Base-by-base conservation (phyloP, 2,888 invertebrate species). In the Laothoe populi region DNA sequence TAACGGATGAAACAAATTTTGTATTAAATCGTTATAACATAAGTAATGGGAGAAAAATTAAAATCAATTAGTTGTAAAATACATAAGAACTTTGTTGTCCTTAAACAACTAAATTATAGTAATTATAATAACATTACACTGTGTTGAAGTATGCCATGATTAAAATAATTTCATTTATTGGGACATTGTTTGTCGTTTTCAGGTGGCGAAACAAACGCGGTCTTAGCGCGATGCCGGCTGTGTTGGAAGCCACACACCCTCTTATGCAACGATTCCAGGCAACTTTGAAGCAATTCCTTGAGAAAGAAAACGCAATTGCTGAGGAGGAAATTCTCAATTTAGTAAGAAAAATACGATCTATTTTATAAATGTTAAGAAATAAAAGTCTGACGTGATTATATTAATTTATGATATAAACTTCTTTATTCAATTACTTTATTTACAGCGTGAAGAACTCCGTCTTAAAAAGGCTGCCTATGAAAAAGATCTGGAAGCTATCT, bases 231-330 rank as follows among this genome's bases (percentile, higher is more conserved):
- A 79, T 91, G 87, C 90, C 93, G 0, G 92, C 94, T 3, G 93
- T 96, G 38, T 84, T 97, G 66, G 94, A 96, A 64, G 94, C 96
- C 0, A 93, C 96, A 61, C 96, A 97, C 83, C 96, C 96, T 0
- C 90, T 96, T 57, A 94, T 97, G 94, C 93, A 94, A 71, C 94
- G 94, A 71, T 97, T 97, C 85, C 97, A 97, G 88, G 87, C 93
- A 66, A 94, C 96, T 0, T 90, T 97, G 1, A 94, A 93, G 70
- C 88, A 93, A 44, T 96, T 96, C 81, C 90, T 97, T 0, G 75
- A 93, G 53, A 94, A 94, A 61, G 95, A 96, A 66, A 95, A 96
- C 73, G 87, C 93, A 21, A 93, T 94, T 61, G 91, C 96, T 0
- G 92, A 94, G 49, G 94, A 94, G 63, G 96, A 97, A 81, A 95